Conservation (phyloP, 1,140 invertebrate genomes). For the Tigriopus japonicus region DNA sequence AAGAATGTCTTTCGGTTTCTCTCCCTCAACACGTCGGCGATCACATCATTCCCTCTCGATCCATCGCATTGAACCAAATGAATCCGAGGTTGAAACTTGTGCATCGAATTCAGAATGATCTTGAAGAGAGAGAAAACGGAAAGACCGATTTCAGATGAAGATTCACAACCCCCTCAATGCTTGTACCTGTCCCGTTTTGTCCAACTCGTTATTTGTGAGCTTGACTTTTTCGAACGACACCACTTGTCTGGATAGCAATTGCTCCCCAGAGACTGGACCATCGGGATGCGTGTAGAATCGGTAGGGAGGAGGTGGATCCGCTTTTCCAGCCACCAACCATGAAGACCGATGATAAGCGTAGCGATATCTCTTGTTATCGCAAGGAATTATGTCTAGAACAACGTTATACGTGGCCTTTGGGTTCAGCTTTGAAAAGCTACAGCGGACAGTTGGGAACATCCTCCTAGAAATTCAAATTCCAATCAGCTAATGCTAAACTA, state of each 20-base stretch:
- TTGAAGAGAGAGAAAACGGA: constrained; percentile 20
- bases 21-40: constrained; percentile 28
- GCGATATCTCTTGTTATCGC: constrained; percentile 44
- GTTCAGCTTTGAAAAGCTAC: constrained; percentile 36
- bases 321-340: constrained; percentile 47
- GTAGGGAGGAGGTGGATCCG: constrained; percentile 70
- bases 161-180: background rate
- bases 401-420: constrained; percentile 52
- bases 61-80: constrained; percentile 32
- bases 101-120: constrained; percentile 53
- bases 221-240: constrained; percentile 51
- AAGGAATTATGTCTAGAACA: constrained; percentile 42
- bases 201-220: constrained; percentile 47
- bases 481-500: no score
- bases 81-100: constrained; percentile 45
- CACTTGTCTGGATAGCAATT: constrained; percentile 39
- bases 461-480: constrained; percentile 31
- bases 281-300: constrained; percentile 91
- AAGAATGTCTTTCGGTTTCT: constrained; percentile 37
- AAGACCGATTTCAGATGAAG: background rate
- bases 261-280: constrained; percentile 87
- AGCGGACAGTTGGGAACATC: constrained; percentile 46
- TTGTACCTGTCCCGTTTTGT: constrained; percentile 45
- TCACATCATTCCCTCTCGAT: constrained; percentile 20
- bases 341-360: constrained; percentile 49